phyloP scores from a whole-genome alignment of 2,113 vertebrate species.

The Reinhardtius hippoglossoides region DNA sequence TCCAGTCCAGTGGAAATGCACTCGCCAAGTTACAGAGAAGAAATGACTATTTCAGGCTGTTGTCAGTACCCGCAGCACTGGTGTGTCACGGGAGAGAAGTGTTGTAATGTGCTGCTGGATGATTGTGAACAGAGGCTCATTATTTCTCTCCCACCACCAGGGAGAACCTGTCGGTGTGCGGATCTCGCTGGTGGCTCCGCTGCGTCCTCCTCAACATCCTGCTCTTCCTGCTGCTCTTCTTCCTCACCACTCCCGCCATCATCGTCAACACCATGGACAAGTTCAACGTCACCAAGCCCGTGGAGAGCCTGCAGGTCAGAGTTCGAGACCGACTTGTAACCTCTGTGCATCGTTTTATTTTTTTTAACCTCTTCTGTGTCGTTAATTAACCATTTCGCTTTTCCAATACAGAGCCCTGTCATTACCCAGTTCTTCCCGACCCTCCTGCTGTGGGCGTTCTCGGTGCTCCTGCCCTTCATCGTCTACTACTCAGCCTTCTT shows the following conservation, averaged over 20 bases:
- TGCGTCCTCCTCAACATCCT: conserved; percentile 92
- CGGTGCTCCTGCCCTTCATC: conserved; percentile 92
- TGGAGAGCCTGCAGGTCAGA: conserved; percentile 91
- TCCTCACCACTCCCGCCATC: conserved; percentile 97
- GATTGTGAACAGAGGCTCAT: conserved; percentile 30
- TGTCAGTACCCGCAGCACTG: conserved; percentile 24
- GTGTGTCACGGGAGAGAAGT: conserved; percentile 4
- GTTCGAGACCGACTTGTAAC: background rate
- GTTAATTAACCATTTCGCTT: conserved; percentile 35
- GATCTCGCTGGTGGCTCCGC: conserved; percentile 92
- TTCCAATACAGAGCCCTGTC: conserved; percentile 87
- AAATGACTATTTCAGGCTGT: conserved; percentile 36
- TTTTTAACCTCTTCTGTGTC: background rate
- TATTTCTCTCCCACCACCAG: conserved; percentile 74
- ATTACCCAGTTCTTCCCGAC: conserved; percentile 97
- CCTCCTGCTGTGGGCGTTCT: conserved; percentile 94
- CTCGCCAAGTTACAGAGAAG: background rate
- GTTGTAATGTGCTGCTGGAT: conserved; percentile 29
- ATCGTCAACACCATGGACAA: conserved; percentile 98
- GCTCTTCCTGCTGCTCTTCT: conserved; percentile 96
- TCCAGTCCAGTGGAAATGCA: conserved; percentile 15
- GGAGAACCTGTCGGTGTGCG: conserved; percentile 94
- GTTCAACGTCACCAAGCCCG: conserved; percentile 95
- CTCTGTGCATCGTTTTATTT: background rate
- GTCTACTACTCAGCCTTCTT: conserved; percentile 96